A percentile compares a stretch with the other conserved stretches of the same genome.
Conservation (phyloP, 1,140 invertebrate genomes). For the Drosophila paulistorum region DNA sequence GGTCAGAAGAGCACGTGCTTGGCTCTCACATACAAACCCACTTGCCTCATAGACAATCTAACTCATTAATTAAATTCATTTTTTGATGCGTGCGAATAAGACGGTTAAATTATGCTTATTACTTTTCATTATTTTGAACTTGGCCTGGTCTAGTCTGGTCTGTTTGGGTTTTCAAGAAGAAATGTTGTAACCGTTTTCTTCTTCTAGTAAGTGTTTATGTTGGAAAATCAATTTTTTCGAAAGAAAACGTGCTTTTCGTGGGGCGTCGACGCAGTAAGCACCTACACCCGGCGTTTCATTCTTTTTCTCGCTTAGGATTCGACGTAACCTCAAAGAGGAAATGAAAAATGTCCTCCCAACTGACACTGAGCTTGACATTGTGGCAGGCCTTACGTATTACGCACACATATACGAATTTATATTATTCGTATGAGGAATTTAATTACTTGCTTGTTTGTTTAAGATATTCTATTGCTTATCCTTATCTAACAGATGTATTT, state of each 20-base stretch:
- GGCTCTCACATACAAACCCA: not conserved
- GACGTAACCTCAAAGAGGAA: slow-evolving; percentile 44
- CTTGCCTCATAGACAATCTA: not conserved
- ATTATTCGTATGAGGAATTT: not conserved
- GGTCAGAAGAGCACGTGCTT: slow-evolving; percentile 47
- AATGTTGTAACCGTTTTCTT: slow-evolving; percentile 44
- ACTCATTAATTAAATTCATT: slow-evolving; percentile 11
- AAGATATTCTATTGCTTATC: too few relatives aligned
- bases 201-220: not conserved
- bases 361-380: slow-evolving; percentile 32
- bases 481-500: too few relatives aligned
- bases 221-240: slow-evolving; percentile 53
- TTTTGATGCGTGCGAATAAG: slow-evolving; percentile 21
- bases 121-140: slow-evolving; percentile 19
- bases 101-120: slow-evolving; percentile 33
- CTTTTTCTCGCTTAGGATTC: not conserved
- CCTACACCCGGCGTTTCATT: slow-evolving; percentile 10
- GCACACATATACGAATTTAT: too few relatives aligned
- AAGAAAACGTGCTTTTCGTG: slow-evolving; percentile 34
- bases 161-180: slow-evolving; percentile 2
- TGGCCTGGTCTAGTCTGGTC: slow-evolving; percentile 10
- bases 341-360: slow-evolving; percentile 21
- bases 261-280: slow-evolving; percentile 40
- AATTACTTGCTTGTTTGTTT: too few relatives aligned
- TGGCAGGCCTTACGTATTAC: slow-evolving; percentile 37